Base-by-base conservation (phyloP, 2,797 vertebrate species). In the Percopsis omiscomaycus region DNA sequence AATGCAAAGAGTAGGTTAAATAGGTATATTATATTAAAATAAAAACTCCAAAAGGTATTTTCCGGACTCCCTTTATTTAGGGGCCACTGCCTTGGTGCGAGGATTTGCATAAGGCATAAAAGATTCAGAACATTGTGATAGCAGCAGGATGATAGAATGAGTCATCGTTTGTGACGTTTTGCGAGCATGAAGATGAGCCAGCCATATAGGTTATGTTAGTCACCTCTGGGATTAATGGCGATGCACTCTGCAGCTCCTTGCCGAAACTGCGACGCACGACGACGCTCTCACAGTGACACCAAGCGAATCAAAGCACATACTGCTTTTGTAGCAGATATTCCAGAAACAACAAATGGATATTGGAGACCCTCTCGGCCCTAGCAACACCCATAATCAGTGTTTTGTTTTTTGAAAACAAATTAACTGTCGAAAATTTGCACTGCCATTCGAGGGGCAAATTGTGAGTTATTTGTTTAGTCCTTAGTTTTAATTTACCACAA, bases 61-160 rank as follows among this genome's bases (percentile, higher is more conserved):
- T 42, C 12, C n/a, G 30, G 27, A 9, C 54, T 15, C 10, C 29
- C 37, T 15, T 13, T 55, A 6, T 6, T 37, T 37, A 8, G 9
- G 32, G 9, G 32, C 5, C 32, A 37, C 32, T 8, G 14, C 54
- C 54, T 16, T 55, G 6, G n/a, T 37, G 54, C 54, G 14, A 9
- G 11, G 44, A 79, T 81, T 74, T 75, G 58, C 68, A 78, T 81
- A 61, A 71, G 55, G 49, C 65, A 70, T 69, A 32, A 75, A 73
- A 65, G 13, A 77, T 74, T 55, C 13, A 73, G 73, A 29, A 1
- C 53, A 73, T 70, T 56, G 63, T 69, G 59, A 62, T 53, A 55
- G 10, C 74, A 59, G 30, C 45, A 16, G 15, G 12, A 11, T n/a
- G 32, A 55, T 44, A 65, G 52, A 68, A 30, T 59, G 68, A 44